A percentile compares a stretch with the other conserved stretches of the same genome.
Evolutionary conservation across 2,797 vertebrate genomes (phyloP).

Genomic region (Aulostomus chinensis): DNA sequence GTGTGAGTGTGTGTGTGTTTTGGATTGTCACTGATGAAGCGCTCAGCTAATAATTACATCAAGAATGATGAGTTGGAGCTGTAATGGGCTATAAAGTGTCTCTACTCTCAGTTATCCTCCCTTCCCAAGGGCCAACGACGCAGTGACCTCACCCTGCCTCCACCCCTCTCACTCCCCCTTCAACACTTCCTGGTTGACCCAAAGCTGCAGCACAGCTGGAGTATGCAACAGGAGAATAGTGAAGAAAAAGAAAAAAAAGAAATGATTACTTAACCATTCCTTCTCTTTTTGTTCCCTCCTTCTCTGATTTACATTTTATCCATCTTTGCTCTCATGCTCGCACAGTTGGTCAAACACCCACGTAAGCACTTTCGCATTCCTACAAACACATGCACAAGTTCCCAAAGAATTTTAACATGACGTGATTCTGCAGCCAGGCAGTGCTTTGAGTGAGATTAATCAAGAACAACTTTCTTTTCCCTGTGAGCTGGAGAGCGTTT

Average conservation of each 20-base stretch:
- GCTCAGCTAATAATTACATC: conserved; percentile 23
- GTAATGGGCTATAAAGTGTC: conserved; percentile 61
- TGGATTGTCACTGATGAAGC: conserved; percentile 16
- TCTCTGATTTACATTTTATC: conserved; percentile 48
- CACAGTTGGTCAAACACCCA: conserved; percentile 51
- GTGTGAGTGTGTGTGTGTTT: not conserved
- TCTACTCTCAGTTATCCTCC: conserved; percentile 51
- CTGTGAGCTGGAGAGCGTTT: conserved; percentile 55
- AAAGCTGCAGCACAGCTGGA: conserved; percentile 66
- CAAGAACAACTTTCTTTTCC: conserved; percentile 32
- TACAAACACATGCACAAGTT: not conserved
- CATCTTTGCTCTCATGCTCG: conserved; percentile 35
- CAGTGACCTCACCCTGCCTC: conserved; percentile 73
- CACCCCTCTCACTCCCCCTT: conserved; percentile 56
- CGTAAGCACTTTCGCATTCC: conserved; percentile 31
- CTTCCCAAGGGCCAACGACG: conserved; percentile 60
- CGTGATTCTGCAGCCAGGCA: conserved; percentile 39
- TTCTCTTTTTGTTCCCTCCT: conserved; percentile 44
- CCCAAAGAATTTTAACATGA: no score
- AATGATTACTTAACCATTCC: conserved; percentile 65
- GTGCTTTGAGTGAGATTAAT: conserved; percentile 17
- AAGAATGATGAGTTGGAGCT: conserved; percentile 41
- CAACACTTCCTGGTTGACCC: conserved; percentile 61
- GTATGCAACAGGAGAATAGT: conserved; percentile 30
- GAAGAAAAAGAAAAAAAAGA: not conserved